A percentile compares a stretch with the other conserved stretches of the same genome.
These are phyloP conservation scores for Drosophila elegans DNA, from an alignment of 1,140 invertebrate species.

Conservation along the genomic window DNA sequence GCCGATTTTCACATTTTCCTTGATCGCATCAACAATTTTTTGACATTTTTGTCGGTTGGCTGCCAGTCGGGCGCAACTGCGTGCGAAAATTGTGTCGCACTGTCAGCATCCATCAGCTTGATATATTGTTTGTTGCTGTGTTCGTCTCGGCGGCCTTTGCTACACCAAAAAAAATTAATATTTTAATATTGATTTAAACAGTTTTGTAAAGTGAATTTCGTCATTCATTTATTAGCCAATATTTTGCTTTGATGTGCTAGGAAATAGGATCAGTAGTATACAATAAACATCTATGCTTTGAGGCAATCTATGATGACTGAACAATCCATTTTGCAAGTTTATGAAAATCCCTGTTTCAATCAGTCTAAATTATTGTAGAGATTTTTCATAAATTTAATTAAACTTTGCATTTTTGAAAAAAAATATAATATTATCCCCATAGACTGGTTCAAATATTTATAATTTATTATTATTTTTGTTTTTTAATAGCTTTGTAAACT, in stretches of 20 bases:
- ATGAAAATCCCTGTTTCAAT: too few relatives aligned
- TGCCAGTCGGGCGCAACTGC: constrained; percentile 59
- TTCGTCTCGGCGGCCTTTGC: constrained; percentile 6
- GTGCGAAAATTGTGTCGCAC: constrained; percentile 65
- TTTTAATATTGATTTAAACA: neutral
- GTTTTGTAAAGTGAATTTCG: neutral
- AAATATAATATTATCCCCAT: too few relatives aligned
- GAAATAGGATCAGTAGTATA: neutral
- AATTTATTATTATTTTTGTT: too few relatives aligned
- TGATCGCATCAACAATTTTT: constrained; percentile 48
- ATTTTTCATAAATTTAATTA: too few relatives aligned
- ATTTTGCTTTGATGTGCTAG: neutral
- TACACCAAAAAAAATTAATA: constrained; percentile 8
- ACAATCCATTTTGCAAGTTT: too few relatives aligned
- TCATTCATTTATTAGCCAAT: neutral
- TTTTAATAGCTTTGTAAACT: neutral
- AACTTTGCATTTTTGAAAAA: too few relatives aligned
- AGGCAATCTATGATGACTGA: too few relatives aligned
- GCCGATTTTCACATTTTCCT: constrained; percentile 36
- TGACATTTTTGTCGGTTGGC: constrained; percentile 71
- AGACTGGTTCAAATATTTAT: too few relatives aligned
- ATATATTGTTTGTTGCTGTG: constrained; percentile 60
- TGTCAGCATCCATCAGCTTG: constrained; percentile 54
- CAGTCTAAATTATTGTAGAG: too few relatives aligned
- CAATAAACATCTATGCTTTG: too few relatives aligned